These are phyloP conservation scores for Aplochiton taeniatus DNA, from an alignment of 2,797 vertebrate species.

Conservation along the genomic window DNA sequence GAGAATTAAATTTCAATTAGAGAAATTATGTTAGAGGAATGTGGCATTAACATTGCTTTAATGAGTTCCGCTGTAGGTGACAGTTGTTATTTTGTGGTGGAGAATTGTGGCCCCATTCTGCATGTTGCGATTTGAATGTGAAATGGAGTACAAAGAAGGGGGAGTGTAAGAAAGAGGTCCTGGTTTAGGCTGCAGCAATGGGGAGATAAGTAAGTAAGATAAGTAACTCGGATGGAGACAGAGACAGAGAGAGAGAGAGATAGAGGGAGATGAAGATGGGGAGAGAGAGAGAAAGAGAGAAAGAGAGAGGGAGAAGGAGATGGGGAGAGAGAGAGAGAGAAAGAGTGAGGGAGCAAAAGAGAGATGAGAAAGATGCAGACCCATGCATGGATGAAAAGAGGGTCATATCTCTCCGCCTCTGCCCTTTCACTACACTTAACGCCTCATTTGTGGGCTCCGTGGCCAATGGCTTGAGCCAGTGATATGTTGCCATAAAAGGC, in stretches of 20 bases:
- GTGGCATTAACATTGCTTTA: slow-evolving; percentile 76
- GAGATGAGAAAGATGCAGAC: slow-evolving; percentile 43
- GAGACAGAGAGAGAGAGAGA: not conserved
- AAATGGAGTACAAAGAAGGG: slow-evolving; percentile 21
- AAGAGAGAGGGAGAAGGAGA: slow-evolving; percentile 8
- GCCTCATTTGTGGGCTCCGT: slow-evolving; percentile 74
- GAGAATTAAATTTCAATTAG: slow-evolving; percentile 87
- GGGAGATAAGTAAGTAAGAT: too few species aligned
- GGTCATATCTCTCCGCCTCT: slow-evolving; percentile 57
- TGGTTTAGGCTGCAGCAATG: too few species aligned
- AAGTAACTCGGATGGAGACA: not conserved
- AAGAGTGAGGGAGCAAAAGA: not conserved
- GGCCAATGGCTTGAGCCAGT: slow-evolving; percentile 69
- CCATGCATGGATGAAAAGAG: slow-evolving; percentile 53
- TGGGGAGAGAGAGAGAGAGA: slow-evolving; percentile 7
- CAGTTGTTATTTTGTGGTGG: slow-evolving; percentile 73
- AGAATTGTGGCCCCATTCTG: slow-evolving; percentile 29
- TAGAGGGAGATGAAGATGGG: not conserved
- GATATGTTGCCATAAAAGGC: slow-evolving; percentile 69
- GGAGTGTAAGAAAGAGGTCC: too few species aligned
- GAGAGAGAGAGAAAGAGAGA: not conserved
- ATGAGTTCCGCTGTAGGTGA: slow-evolving; percentile 85
- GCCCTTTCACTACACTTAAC: slow-evolving; percentile 65
- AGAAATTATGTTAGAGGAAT: slow-evolving; percentile 80
- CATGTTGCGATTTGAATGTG: slow-evolving; percentile 36